A percentile compares a stretch with the other conserved stretches of the same genome.
These are phyloP conservation scores for Ondatra zibethicus DNA, from an alignment of 2,113 vertebrate genomes.

Conservation along the genomic window DNA sequence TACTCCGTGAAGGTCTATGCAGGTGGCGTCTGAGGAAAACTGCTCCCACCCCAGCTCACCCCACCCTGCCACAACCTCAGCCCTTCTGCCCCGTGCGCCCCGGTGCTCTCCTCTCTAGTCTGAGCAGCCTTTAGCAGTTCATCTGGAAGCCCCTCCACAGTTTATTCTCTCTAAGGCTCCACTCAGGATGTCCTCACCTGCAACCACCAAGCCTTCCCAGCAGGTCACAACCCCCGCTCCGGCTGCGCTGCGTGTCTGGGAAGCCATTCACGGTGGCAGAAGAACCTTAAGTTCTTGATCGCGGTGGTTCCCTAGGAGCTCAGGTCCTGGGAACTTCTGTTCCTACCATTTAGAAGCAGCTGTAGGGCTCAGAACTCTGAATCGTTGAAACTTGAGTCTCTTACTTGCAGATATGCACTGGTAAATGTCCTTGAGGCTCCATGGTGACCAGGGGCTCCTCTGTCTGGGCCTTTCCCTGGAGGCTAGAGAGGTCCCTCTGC, in stretches of 20 bases:
- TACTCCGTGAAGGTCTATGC: not conserved
- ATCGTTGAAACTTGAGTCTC: not conserved
- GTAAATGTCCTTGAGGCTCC: not conserved
- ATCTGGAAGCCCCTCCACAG: not conserved
- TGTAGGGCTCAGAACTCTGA: not conserved
- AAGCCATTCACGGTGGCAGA: not conserved
- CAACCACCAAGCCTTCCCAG: not conserved
- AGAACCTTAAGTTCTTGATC: not conserved
- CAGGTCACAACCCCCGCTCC: accelerated
- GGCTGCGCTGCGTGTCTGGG: not conserved
- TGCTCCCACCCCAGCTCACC: not conserved
- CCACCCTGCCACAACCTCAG: not conserved
- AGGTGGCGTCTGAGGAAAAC: not conserved
- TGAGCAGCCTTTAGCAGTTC: not conserved
- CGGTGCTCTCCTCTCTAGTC: not conserved
- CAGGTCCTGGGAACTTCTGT: no score
- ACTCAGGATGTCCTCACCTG: not conserved
- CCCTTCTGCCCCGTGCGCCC: not conserved
- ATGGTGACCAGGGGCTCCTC: not conserved
- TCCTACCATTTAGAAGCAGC: not conserved
- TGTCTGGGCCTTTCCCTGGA: not conserved
- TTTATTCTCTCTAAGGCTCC: not conserved
- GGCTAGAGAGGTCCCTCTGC: not conserved
- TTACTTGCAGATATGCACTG: not conserved
- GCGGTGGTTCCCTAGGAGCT: not conserved